Conservation (phyloP, 2,113 vertebrate species). For the Erpornis zantholeuca region DNA sequence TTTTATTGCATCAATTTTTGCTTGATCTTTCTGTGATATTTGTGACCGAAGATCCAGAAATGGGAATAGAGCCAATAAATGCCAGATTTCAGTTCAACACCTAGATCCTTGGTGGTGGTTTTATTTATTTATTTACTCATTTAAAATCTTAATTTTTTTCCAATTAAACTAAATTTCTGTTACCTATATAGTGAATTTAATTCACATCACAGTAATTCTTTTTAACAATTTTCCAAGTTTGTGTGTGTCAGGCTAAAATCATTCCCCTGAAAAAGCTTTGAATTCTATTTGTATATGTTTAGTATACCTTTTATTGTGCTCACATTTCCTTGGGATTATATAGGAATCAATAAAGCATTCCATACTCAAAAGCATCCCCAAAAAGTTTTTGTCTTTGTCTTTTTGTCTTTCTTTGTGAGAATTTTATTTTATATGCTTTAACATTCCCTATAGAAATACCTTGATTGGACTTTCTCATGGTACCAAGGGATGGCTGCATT, state of each 20-base stretch:
- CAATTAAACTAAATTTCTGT: not conserved
- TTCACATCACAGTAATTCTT: not conserved
- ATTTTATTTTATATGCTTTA: not conserved
- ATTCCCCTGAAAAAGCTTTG: not conserved
- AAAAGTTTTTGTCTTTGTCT: not conserved
- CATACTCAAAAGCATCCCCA: not conserved
- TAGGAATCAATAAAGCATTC: not conserved
- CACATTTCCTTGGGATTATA: not conserved
- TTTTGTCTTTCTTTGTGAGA: not conserved
- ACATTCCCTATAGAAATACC: slow-evolving; percentile 76
- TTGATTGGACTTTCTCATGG: slow-evolving; percentile 91
- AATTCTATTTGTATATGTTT: not conserved
- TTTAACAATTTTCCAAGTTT: not conserved
- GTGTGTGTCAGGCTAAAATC: not conserved
- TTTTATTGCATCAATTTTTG: not conserved
- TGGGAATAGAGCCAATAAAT: not conserved
- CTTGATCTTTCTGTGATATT: not conserved
- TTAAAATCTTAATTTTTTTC: not conserved
- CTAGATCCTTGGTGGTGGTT: not conserved
- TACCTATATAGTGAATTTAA: not conserved
- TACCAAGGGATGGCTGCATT: slow-evolving; percentile 82
- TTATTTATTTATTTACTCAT: not conserved
- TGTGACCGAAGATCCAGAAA: not conserved
- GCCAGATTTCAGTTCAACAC: not conserved
- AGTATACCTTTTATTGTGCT: not conserved